Percentiles rank a stretch among this genome's conserved stretches.
Conservation (phyloP, 2,113 vertebrate species). For the Phaetusa simplex region DNA sequence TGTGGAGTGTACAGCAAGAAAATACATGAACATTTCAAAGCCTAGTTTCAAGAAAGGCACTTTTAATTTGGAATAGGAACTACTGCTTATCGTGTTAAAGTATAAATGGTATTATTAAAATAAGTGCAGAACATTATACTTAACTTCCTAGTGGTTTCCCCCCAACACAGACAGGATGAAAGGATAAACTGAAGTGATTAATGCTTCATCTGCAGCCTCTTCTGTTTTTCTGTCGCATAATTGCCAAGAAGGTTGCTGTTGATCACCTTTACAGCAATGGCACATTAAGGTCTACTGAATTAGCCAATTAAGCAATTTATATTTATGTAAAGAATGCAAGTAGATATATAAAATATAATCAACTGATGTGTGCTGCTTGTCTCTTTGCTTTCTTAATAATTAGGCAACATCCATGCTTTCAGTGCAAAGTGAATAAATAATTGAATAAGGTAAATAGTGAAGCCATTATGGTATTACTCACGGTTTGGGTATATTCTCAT, state of each 20-base stretch:
- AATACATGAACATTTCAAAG: neutral
- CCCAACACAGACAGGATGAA: neutral
- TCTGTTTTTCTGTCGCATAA: conserved; percentile 1
- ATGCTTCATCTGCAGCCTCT: neutral
- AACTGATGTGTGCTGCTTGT: neutral
- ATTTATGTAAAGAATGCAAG: conserved; percentile 31
- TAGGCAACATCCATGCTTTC: neutral
- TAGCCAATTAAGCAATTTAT: conserved; percentile 30
- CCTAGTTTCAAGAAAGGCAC: neutral
- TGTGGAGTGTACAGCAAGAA: neutral
- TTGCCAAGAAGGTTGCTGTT: conserved; percentile 16
- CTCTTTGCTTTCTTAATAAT: conserved; percentile 17
- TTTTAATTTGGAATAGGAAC: neutral
- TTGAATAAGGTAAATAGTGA: conserved; percentile 2
- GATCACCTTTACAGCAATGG: conserved; percentile 27
- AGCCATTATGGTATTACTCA: conserved; percentile 23
- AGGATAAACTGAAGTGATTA: neutral
- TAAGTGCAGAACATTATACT: neutral
- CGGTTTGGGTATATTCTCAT: neutral
- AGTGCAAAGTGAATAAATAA: conserved; percentile 20
- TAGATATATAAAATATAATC: conserved; percentile 31
- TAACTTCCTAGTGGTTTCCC: neutral
- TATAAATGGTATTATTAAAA: neutral
- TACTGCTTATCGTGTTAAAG: neutral
- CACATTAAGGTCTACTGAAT: conserved; percentile 20